Evolutionary conservation across 2,113 vertebrate genomes (phyloP).

Genomic region (Manacus vitellinus): DNA sequence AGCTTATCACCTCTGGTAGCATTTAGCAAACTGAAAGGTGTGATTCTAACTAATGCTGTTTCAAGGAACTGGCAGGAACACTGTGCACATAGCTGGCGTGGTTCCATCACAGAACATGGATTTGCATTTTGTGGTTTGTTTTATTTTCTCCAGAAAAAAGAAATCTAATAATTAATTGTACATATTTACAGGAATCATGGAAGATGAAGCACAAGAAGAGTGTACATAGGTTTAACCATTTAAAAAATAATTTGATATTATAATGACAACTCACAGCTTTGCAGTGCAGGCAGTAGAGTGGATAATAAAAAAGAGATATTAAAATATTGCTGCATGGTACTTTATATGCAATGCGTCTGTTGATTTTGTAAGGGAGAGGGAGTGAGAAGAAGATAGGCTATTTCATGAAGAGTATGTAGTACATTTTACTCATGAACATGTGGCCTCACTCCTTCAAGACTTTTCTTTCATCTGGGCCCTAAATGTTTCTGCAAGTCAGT

Average conservation of each 20-base stretch:
- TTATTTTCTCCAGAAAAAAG: not conserved
- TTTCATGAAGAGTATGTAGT: not conserved
- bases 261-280: not conserved
- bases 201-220: not conserved
- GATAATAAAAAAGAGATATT: not conserved
- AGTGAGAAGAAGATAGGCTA: not conserved
- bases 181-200: not conserved
- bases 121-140: not conserved
- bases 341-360: not conserved
- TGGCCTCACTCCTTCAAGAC: accelerated
- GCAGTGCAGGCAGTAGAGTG: not conserved
- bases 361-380: not conserved
- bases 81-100: accelerated
- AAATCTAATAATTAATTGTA: not conserved
- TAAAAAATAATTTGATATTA: not conserved
- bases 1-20: not conserved
- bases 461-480: not conserved
- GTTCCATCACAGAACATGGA: not conserved
- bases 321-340: not conserved
- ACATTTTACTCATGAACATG: not conserved
- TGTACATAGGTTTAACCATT: not conserved
- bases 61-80: not conserved
- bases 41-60: not conserved
- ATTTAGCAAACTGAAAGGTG: not conserved
- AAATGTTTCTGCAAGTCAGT: not conserved